phyloP scores from a whole-genome alignment of 2,888 invertebrate species.

The Lepidocyrtinus sp. region DNA sequence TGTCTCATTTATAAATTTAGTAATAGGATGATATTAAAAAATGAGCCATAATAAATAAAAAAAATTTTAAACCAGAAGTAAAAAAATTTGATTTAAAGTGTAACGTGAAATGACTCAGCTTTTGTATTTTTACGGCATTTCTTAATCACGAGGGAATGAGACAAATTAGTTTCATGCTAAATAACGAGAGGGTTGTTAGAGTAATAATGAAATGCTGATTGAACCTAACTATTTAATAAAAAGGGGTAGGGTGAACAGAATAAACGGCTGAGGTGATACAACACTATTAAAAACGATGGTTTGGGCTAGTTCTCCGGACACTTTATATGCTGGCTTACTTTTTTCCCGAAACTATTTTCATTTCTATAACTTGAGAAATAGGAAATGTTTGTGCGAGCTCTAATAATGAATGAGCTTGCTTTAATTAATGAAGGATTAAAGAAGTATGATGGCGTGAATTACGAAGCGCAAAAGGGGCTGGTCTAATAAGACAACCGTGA shows the following conservation, averaged over 20 bases:
- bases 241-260: constrained; percentile 16
- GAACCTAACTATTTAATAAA: too few relatives aligned
- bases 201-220: constrained; percentile 42
- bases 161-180: constrained; percentile 36
- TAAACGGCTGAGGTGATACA: not conserved
- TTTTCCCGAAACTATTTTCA: not conserved
- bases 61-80: too few relatives aligned
- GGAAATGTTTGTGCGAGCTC: too few relatives aligned
- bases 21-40: too few relatives aligned
- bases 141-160: constrained; percentile 20
- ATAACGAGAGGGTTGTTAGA: too few relatives aligned
- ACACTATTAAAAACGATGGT: not conserved
- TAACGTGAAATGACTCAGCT: too few relatives aligned
- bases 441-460: constrained; percentile 61
- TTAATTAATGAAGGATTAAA: constrained; percentile 70
- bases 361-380: constrained; percentile 22
- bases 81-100: too few relatives aligned
- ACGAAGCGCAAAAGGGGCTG: constrained; percentile 58
- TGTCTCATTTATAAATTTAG: too few relatives aligned
- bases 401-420: constrained; percentile 59
- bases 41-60: too few relatives aligned
- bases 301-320: too few relatives aligned
- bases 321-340: too few relatives aligned
- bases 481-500: constrained; percentile 22
- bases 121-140: too few relatives aligned